phyloP scores from a whole-genome alignment of 2,797 vertebrate species.

The Lophotriccus pileatus region DNA sequence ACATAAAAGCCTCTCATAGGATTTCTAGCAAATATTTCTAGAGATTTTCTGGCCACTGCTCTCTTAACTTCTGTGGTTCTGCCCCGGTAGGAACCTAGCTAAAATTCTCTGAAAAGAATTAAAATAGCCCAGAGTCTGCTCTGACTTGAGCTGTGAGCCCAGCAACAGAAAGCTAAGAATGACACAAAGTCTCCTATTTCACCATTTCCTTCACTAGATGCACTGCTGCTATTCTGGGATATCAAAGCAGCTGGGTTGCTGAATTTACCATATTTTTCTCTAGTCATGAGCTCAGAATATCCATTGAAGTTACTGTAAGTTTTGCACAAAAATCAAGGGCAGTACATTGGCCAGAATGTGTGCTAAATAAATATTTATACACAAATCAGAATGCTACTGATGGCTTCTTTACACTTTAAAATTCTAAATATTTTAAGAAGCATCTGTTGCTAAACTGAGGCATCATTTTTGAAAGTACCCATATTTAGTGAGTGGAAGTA shows the following conservation, averaged over 20 bases:
- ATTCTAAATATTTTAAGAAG: constrained; percentile 74
- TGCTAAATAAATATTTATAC: constrained; percentile 74
- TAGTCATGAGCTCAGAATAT: constrained; percentile 50
- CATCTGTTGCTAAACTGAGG: constrained; percentile 69
- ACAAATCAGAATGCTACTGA: constrained; percentile 71
- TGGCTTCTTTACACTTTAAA: constrained; percentile 72
- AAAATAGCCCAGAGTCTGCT: background rate
- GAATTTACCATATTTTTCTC: constrained; percentile 63
- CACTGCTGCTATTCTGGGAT: constrained; percentile 49
- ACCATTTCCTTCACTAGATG: constrained; percentile 6
- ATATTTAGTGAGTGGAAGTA: constrained; percentile 62
- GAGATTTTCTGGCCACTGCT: background rate
- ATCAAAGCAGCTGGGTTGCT: constrained; percentile 53
- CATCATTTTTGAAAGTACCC: constrained; percentile 64
- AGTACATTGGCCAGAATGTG: constrained; percentile 69
- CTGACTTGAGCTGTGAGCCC: background rate
- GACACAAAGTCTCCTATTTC: constrained; percentile 17
- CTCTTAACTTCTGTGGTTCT: background rate
- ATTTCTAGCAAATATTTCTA: background rate
- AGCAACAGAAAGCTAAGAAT: constrained; percentile 18
- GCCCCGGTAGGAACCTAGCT: background rate
- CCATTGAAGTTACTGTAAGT: constrained; percentile 52
- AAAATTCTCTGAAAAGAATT: background rate
- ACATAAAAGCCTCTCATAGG: background rate
- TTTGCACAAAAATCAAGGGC: constrained; percentile 64